Conservation (phyloP, 2,888 invertebrate species). For the Muschampia plurimacula region DNA sequence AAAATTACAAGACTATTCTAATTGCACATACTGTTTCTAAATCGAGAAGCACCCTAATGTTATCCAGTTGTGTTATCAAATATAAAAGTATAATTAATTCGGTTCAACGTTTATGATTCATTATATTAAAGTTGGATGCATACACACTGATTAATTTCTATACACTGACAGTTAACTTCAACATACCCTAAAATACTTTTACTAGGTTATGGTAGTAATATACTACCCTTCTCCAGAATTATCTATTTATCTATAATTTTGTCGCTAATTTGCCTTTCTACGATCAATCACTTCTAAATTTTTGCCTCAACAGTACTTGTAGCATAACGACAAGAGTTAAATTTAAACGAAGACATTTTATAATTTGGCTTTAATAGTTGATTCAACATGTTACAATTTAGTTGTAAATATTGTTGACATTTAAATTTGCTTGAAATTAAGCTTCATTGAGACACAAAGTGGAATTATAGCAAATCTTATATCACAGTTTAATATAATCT, state of each 20-base stretch:
- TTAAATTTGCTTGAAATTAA: constrained; percentile 12
- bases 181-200: constrained; percentile 43
- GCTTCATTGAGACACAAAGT: constrained; percentile 9
- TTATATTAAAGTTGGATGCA: neutral
- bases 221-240: constrained; percentile 21
- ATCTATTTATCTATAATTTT: constrained; percentile 20
- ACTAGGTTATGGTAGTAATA: constrained; percentile 29
- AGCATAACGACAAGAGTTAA: constrained; percentile 18
- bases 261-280: constrained; percentile 19
- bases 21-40: constrained; percentile 58
- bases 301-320: constrained; percentile 23
- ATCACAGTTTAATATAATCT: constrained; percentile 66
- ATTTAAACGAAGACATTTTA: constrained; percentile 2
- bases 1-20: constrained; percentile 41
- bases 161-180: constrained; percentile 50
- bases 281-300: constrained; percentile 28
- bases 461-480: constrained; percentile 55
- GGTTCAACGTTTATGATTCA: constrained; percentile 6
- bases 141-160: constrained; percentile 21
- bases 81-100: constrained; percentile 22
- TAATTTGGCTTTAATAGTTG: neutral
- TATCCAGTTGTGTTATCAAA: constrained; percentile 19
- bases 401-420: constrained; percentile 10
- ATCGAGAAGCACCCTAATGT: constrained; percentile 31
- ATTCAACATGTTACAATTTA: neutral